A percentile compares a stretch with the other conserved stretches of the same genome.
These are phyloP conservation scores for Athene cunicularia DNA, from an alignment of 2,113 vertebrate genomes.

Conservation along the genomic window DNA sequence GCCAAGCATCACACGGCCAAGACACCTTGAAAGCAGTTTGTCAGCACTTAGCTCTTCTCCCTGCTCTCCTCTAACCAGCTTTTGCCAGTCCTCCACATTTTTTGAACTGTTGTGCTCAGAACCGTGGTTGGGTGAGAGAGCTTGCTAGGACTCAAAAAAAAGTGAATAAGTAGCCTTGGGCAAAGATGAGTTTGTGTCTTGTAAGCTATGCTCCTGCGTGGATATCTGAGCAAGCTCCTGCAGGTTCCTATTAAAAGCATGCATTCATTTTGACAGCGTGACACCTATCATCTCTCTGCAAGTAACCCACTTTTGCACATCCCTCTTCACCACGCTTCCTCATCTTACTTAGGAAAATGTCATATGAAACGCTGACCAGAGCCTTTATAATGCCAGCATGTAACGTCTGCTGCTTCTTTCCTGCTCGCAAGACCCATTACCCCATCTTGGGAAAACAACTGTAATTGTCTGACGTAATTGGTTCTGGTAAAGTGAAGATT, in stretches of 20 bases:
- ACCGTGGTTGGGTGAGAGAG: accelerated
- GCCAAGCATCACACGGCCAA: neutral
- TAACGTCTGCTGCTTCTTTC: neutral
- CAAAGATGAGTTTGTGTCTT: neutral
- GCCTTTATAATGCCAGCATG: neutral
- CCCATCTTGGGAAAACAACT: neutral
- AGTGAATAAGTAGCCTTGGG: neutral
- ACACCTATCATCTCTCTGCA: neutral
- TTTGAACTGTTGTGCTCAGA: neutral
- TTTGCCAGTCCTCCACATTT: accelerated
- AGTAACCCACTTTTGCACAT: neutral
- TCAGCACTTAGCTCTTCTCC: neutral
- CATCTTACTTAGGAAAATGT: neutral
- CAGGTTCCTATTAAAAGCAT: neutral
- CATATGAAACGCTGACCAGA: neutral
- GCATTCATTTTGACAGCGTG: accelerated
- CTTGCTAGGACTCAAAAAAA: neutral
- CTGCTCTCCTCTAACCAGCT: neutral
- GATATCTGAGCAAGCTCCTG: neutral
- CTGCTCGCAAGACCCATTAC: neutral
- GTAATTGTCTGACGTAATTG: neutral
- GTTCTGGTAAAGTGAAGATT: neutral
- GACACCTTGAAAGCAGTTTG: neutral
- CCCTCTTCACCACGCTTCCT: neutral
- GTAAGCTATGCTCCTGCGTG: neutral